These are phyloP conservation scores for Muscina levida DNA, from an alignment of 2,888 invertebrate genomes.

Conservation along the genomic window DNA sequence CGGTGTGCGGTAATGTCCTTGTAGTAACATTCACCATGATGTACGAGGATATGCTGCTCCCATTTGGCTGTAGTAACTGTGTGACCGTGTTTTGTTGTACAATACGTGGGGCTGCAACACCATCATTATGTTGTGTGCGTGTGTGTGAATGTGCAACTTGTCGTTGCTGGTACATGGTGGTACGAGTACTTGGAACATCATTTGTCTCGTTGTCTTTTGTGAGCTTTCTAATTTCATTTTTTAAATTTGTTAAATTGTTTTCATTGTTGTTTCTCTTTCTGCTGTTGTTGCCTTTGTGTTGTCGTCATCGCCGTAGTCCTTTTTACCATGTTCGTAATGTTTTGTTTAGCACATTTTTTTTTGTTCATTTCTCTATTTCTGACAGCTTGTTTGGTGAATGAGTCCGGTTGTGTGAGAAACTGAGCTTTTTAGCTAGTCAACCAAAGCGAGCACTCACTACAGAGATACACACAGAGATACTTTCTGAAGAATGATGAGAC, in stretches of 20 bases:
- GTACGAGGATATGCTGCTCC: constrained; percentile 22
- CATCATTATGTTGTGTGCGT: too few relatives aligned
- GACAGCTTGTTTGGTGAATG: constrained; percentile 45
- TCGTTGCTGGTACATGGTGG: constrained; percentile 73
- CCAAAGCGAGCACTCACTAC: constrained; percentile 16
- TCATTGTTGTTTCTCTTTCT: constrained; percentile 56
- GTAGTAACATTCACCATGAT: constrained; percentile 29
- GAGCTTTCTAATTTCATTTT: constrained; percentile 71
- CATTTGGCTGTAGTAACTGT: constrained; percentile 31
- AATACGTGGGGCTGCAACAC: background rate
- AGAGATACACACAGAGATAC: background rate
- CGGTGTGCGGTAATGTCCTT: constrained; percentile 25
- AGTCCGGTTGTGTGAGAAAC: constrained; percentile 36
- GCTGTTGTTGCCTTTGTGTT: constrained; percentile 29
- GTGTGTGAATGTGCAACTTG: constrained; percentile 59
- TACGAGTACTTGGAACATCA: constrained; percentile 71
- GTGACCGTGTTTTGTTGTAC: constrained; percentile 28
- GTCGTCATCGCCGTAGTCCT: constrained; percentile 9
- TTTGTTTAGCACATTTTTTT: constrained; percentile 49
- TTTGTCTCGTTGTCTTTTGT: constrained; percentile 75
- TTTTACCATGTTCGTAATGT: constrained; percentile 44
- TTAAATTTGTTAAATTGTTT: constrained; percentile 58
- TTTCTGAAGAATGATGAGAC: background rate
- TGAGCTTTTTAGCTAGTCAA: constrained; percentile 54
- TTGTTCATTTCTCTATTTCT: constrained; percentile 42